Conservation (phyloP, 2,113 vertebrate genomes). For the Tragelaphus imberbis region DNA sequence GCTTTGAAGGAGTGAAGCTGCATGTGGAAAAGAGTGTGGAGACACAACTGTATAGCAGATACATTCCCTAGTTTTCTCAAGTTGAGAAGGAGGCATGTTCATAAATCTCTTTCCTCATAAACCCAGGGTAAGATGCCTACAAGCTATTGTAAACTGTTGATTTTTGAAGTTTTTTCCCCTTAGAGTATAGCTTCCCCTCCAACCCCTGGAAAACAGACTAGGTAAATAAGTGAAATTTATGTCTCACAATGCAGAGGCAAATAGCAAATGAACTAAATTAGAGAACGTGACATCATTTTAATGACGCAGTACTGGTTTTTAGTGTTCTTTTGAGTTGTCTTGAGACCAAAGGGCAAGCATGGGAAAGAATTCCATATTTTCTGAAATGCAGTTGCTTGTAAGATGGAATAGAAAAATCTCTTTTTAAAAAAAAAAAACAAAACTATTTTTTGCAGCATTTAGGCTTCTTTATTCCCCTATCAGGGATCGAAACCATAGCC, state of each 20-base stretch:
- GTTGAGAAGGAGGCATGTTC: neutral
- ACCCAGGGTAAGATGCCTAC: neutral
- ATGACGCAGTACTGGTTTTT: neutral
- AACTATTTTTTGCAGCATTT: neutral
- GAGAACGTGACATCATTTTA: neutral
- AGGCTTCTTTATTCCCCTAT: neutral
- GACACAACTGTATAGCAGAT: neutral
- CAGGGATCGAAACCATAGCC: neutral
- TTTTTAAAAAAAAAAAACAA: neutral
- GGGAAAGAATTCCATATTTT: neutral
- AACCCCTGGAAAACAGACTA: neutral
- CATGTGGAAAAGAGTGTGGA: neutral
- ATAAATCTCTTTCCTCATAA: neutral
- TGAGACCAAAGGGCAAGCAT: neutral
- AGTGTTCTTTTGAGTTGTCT: neutral
- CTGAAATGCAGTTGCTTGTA: neutral
- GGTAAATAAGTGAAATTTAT: constrained; percentile 21
- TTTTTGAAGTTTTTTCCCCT: neutral
- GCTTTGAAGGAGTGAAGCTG: neutral
- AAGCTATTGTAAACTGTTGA: neutral
- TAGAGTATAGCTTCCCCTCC: neutral
- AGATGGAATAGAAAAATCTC: neutral
- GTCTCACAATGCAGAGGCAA: neutral
- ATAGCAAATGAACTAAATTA: neutral
- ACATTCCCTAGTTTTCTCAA: neutral